Evolutionary conservation across 2,113 vertebrate species (phyloP).

Genomic region (Gopherus evgoodei): DNA sequence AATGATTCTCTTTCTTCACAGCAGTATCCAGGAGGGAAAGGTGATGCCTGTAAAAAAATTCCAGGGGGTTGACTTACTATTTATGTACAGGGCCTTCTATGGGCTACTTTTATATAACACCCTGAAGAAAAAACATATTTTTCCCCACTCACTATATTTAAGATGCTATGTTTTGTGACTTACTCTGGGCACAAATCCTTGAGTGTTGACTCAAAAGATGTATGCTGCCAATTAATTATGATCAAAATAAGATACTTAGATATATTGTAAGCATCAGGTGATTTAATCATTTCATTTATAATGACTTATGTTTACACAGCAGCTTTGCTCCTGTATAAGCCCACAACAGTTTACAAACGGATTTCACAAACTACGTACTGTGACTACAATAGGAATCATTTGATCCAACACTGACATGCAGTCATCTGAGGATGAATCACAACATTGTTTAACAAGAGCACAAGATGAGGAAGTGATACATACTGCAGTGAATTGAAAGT

Average conservation of each 20-base stretch:
- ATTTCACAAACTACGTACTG: not conserved
- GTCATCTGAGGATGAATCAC: not conserved
- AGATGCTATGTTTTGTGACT: constrained; percentile 52
- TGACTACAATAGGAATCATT: not conserved
- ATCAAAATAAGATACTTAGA: constrained; percentile 54
- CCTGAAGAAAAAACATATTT: constrained; percentile 16
- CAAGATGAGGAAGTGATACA: not conserved
- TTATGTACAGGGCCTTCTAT: constrained; percentile 60
- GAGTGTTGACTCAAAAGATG: constrained; percentile 51
- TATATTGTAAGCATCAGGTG: constrained; percentile 38
- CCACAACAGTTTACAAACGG: constrained; percentile 7
- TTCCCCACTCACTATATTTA: not conserved
- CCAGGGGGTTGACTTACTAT: not conserved
- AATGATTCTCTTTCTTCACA: constrained; percentile 72
- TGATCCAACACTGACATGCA: not conserved
- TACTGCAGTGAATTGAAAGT: not conserved
- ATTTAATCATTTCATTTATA: constrained; percentile 38
- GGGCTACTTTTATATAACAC: constrained; percentile 51
- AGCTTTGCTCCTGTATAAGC: constrained; percentile 32
- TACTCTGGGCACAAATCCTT: constrained; percentile 60
- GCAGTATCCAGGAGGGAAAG: constrained; percentile 37
- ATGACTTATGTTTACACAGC: not conserved
- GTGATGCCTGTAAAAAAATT: constrained; percentile 51
- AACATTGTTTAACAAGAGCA: not conserved
- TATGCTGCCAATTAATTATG: constrained; percentile 53